Percentiles rank a stretch among this genome's conserved stretches.
Conservation (phyloP, 2,797 vertebrate species). For the Peromyscus eremicus region DNA sequence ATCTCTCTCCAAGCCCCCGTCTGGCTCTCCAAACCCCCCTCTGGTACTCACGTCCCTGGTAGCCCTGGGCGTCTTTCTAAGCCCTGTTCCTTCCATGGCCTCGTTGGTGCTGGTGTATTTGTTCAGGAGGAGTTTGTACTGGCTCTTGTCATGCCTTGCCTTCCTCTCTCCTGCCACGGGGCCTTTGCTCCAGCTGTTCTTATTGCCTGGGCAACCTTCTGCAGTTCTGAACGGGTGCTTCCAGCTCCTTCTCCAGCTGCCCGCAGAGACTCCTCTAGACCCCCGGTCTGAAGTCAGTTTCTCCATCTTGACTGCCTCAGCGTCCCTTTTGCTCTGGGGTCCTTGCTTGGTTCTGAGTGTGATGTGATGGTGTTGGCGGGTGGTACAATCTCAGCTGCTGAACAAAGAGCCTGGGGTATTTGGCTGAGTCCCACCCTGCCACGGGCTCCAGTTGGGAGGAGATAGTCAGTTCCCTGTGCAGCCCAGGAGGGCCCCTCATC, state of each 20-base stretch:
- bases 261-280: background rate
- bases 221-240: background rate
- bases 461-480: background rate
- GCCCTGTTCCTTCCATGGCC: background rate
- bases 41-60: background rate
- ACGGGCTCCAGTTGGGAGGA: background rate
- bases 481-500: background rate
- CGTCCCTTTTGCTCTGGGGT: background rate
- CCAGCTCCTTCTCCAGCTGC: no score
- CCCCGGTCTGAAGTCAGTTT: background rate
- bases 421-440: background rate
- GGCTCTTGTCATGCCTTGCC: background rate
- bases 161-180: background rate
- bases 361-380: background rate
- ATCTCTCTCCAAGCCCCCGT: background rate
- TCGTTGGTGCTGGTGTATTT: background rate
- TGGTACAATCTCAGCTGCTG: background rate
- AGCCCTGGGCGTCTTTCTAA: accelerated
- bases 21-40: background rate
- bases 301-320: background rate
- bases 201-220: background rate
- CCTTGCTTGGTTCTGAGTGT: background rate
- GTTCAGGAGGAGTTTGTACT: accelerated
- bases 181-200: background rate
- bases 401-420: background rate